Conservation (phyloP, 2,797 vertebrate genomes). For the Synaphobranchus kaupii region DNA sequence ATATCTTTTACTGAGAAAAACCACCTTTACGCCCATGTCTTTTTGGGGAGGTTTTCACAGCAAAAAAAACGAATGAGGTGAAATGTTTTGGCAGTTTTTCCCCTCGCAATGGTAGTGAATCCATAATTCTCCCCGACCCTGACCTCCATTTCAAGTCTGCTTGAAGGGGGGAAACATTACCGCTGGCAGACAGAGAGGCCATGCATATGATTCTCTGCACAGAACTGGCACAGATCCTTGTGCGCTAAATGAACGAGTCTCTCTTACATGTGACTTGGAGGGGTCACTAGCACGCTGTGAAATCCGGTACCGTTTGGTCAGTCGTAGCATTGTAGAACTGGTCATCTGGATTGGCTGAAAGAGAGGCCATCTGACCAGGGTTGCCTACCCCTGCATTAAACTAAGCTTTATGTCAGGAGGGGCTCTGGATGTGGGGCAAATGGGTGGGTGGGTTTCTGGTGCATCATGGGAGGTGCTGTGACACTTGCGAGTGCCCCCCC, state of each 20-base stretch:
- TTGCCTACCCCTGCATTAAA: no score
- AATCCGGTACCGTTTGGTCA: neutral
- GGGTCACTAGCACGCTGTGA: neutral
- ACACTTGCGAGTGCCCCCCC: neutral
- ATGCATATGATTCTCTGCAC: conserved; percentile 2
- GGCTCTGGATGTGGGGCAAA: no score
- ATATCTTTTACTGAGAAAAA: neutral
- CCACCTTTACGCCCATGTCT: neutral
- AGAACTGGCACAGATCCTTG: neutral
- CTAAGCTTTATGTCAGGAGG: no score
- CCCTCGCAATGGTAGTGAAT: neutral
- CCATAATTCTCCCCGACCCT: neutral
- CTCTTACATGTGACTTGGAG: neutral
- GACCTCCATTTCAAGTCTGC: conserved; percentile 1
- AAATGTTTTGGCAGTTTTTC: neutral
- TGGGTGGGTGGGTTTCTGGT: no score
- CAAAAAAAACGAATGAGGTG: neutral
- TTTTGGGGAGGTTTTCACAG: neutral
- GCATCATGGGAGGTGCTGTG: neutral
- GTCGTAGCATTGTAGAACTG: neutral
- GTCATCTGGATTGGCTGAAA: no score
- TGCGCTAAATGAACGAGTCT: neutral
- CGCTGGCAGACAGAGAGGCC: neutral
- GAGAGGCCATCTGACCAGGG: no score
- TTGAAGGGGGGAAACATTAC: neutral